Percentiles rank a stretch among this genome's conserved stretches.
phyloP scores from a whole-genome alignment of 2,888 invertebrate genomes.

The Gasteruption jaculator region DNA sequence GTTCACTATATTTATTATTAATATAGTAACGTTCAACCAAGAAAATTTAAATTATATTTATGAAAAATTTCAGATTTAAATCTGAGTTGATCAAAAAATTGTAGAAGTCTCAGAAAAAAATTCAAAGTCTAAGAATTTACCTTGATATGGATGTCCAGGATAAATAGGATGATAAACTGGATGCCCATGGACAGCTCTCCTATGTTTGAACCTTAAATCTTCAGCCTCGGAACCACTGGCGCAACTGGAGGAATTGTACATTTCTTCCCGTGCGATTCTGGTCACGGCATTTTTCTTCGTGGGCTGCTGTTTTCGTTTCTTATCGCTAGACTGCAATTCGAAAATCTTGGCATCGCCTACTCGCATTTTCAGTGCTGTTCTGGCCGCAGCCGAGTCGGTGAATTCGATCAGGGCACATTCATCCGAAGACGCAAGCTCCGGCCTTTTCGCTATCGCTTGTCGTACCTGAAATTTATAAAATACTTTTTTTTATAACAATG shows the following conservation, averaged over 20 bases:
- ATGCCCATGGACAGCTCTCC: constrained; percentile 54
- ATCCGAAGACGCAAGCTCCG: constrained; percentile 73
- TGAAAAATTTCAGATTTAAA: no score
- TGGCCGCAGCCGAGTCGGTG: constrained; percentile 79
- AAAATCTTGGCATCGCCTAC: constrained; percentile 64
- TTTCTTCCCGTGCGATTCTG: constrained; percentile 50
- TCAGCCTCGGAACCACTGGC: constrained; percentile 56
- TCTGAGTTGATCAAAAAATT: no score
- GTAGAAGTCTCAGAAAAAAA: no score
- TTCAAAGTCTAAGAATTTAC: constrained; percentile 26
- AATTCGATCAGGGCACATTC: constrained; percentile 90
- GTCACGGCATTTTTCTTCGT: constrained; percentile 60
- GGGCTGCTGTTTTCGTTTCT: constrained; percentile 68
- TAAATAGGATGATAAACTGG: constrained; percentile 45
- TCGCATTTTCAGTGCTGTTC: constrained; percentile 70
- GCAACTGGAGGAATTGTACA: constrained; percentile 53
- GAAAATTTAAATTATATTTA: no score
- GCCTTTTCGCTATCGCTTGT: constrained; percentile 86
- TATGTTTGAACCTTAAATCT: constrained; percentile 48
- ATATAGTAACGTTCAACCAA: no score
- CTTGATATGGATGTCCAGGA: constrained; percentile 37
- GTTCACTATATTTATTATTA: no score
- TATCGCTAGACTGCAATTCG: constrained; percentile 69
- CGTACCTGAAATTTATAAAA: constrained; percentile 57
- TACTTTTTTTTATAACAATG: neutral